Base-by-base conservation (phyloP, 2,113 vertebrate genomes). In the Microtus pennsylvanicus region DNA sequence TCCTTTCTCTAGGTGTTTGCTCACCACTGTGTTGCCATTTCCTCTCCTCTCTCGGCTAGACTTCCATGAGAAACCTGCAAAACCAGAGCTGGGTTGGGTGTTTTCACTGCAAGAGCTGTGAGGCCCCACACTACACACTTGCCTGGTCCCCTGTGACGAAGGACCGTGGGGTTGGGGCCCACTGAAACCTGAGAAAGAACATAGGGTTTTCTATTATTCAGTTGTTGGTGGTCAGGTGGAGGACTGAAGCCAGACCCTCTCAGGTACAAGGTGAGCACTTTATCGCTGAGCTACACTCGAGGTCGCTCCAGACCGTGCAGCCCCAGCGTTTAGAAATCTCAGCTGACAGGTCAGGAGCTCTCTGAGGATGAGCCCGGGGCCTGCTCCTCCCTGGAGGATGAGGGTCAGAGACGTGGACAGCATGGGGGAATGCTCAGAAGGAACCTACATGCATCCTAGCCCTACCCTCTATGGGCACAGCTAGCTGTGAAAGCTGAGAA, bases 81-180 rank as follows among this genome's bases (percentile, higher is more conserved):
- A 50, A 77, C 89, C 72, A 87, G 63, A 55, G 35, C 63, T 3
- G 2, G 30, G 26, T 76, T 28, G 14, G 19, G 38, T 92, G 11
- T 86, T 91, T 91, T 87, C 58, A 24, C 67, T 63, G n/a, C 1
- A 86, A 21, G 11, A 89, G 89, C 42, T 42, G 7, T 70, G 3
- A 5, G 50, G 63, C 72, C 83, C 83, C 88, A 94, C 58, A 47
- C 88, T 3, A 3, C 28, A 9, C 67, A 86, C 87, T 92, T 97
- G 35, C 74, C 94, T 92, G 67, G 95, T 63, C 94, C 91, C 81
- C 70, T 97, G 90, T 96, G 93, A 90, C 74, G 33, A 70, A 16
- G 11, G 38, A 42, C 11, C 93, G 28, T n/a, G n/a, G 52, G 96
- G 14, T 21, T 28, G n/a, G 30, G 35, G 24, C 61, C 72, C 74